Conservation (phyloP, 1,140 invertebrate species). For the Chionoecetes opilio region DNA sequence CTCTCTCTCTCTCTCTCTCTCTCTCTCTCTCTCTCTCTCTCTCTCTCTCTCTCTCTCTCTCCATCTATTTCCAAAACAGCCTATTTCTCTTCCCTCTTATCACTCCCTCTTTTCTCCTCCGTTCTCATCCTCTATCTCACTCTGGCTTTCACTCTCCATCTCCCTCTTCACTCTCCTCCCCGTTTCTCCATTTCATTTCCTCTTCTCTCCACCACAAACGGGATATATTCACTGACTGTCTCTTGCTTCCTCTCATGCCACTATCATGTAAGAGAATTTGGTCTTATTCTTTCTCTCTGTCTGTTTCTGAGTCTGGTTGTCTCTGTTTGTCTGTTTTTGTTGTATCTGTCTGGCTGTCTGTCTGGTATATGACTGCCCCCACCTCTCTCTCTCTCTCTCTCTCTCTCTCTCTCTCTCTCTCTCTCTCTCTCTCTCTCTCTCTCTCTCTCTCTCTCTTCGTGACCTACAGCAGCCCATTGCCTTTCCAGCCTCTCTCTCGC, state of each 20-base stretch:
- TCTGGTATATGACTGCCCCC: no score
- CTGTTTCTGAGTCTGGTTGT: not conserved
- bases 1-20: constrained; percentile 27
- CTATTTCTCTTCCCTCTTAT: not conserved
- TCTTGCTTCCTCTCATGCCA: not conserved
- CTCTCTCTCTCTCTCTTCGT: no score
- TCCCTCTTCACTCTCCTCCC: not conserved
- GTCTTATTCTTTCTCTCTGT: not conserved
- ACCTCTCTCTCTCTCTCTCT: not conserved
- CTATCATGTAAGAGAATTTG: not conserved
- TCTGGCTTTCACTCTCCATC: not conserved
- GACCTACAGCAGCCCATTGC: no score
- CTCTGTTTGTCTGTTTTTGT: not conserved
- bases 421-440: no score
- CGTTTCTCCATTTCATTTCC: not conserved
- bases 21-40: constrained; percentile 27
- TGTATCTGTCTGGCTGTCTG: not conserved
- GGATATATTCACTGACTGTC: not conserved
- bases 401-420: no score
- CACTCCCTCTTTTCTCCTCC: not conserved
- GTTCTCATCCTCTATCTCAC: not conserved
- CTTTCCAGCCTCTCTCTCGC: no score
- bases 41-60: constrained; percentile 27
- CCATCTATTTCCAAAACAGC: constrained; percentile 3
- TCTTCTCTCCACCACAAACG: not conserved